These are phyloP conservation scores for Girardinus metallicus DNA, from an alignment of 2,797 vertebrate genomes.

Conservation along the genomic window DNA sequence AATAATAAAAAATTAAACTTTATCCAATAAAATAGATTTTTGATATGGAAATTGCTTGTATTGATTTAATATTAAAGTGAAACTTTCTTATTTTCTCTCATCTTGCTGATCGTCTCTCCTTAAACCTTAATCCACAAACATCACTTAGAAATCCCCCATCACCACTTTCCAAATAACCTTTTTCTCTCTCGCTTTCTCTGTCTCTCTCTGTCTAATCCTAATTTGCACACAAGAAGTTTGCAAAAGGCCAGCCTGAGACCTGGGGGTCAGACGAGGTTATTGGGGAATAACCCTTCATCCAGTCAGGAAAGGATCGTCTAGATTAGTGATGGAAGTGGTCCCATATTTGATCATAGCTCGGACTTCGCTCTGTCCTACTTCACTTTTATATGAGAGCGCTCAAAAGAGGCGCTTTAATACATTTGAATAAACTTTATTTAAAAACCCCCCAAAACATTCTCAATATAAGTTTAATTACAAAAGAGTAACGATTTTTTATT, in stretches of 20 bases:
- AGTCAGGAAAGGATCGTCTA: constrained; percentile 68
- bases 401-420: not conserved
- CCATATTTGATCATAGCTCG: constrained; percentile 45
- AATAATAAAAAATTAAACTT: not conserved
- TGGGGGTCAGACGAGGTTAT: constrained; percentile 72
- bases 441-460: not conserved
- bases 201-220: constrained; percentile 72
- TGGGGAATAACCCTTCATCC: constrained; percentile 57
- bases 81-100: constrained; percentile 29
- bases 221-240: constrained; percentile 78
- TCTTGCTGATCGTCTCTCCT: constrained; percentile 53
- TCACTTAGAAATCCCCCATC: constrained; percentile 60
- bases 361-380: constrained; percentile 21
- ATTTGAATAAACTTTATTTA: not conserved
- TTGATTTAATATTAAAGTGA: not conserved
- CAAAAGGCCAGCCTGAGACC: constrained; percentile 60
- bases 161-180: constrained; percentile 49
- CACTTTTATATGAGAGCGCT: not conserved
- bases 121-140: constrained; percentile 79
- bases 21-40: not conserved
- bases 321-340: constrained; percentile 76
- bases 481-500: not conserved
- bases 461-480: not conserved
- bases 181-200: not conserved
- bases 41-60: not conserved